Evolutionary conservation across 2,888 invertebrate species (phyloP), one percentile per base, ranked within the genome.

Genomic region (Dinocampus coccinellae): DNA sequence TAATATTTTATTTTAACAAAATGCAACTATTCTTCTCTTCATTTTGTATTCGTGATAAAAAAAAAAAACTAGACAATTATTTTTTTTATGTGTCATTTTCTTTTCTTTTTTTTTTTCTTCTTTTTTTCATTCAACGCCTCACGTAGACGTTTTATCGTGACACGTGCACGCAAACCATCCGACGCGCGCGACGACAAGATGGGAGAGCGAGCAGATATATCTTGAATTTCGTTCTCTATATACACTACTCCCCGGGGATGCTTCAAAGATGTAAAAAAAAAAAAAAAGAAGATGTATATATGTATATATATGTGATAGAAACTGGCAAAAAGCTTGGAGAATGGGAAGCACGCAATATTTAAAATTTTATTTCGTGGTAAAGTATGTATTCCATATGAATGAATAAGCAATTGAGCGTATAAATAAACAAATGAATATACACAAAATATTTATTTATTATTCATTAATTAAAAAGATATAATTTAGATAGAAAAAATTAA

Each of bases 111-210:
- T 22, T 9, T 20, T 57, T 29, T 29, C 7, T 29, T n/a, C n/a
- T 29, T 47, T 6, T 47, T 47, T 20, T 16, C 9, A 3, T 39
- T 3, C 3, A 47, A 47, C 47, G 16, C 16, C 16, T n/a, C 47
- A 61, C 57, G 60, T 52, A 57, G 64, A 39, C 22, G 57, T 36
- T 34, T 53, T 55, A 47, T 47, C 47, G 47, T 6, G 47, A 47
- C 47, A 47, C 47, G 47, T 47, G 47, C 47, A 47, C n/a, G 16
- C 47, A 47, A 16, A 47, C 47, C 47, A 47, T n/a, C 39, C 47
- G 16, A 1, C 16, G 47, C 3, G 16, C 16, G 7, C 47, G 16
- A 20, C 47, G 47, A 47, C 47, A 16, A 47, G 16, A 47, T 16
- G 4, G 16, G 47, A 36, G 36, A 47, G 47, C 6, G 16, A 47